These are phyloP conservation scores for Xestobium rufovillosum DNA, from an alignment of 2,888 invertebrate species.

Conservation along the genomic window DNA sequence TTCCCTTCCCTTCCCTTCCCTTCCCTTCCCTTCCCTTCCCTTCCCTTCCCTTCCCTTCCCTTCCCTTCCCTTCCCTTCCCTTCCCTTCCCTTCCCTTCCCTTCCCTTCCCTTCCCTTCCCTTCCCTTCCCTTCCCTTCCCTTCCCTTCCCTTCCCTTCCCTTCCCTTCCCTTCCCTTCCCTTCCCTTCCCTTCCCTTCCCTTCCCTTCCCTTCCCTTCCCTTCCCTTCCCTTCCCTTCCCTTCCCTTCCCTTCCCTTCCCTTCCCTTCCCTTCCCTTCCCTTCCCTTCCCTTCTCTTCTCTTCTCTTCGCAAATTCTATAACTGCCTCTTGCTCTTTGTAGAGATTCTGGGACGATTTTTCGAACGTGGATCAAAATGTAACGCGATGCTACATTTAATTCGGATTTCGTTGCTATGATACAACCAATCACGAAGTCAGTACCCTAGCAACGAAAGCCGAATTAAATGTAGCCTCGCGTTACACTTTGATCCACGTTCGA, in stretches of 20 bases:
- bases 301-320: slow-evolving; percentile 2
- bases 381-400: too few species aligned
- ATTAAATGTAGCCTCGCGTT: too few species aligned
- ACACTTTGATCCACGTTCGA: too few species aligned
- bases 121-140: slow-evolving; percentile 4
- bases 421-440: too few species aligned
- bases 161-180: slow-evolving; percentile 4
- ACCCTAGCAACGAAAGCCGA: too few species aligned
- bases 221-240: slow-evolving; percentile 4
- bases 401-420: too few species aligned
- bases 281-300: slow-evolving; percentile 4
- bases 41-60: slow-evolving; percentile 4
- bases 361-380: too few species aligned
- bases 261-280: slow-evolving; percentile 4
- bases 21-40: slow-evolving; percentile 4
- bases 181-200: slow-evolving; percentile 4
- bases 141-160: slow-evolving; percentile 4
- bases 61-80: slow-evolving; percentile 4
- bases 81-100: slow-evolving; percentile 4
- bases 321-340: too few species aligned
- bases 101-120: slow-evolving; percentile 4
- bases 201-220: slow-evolving; percentile 4
- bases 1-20: slow-evolving; percentile 4
- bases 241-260: slow-evolving; percentile 4
- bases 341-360: too few species aligned